A percentile compares a stretch with the other conserved stretches of the same genome.
Conservation (phyloP, 2,113 vertebrate genomes). For the Ranitomeya variabilis region DNA sequence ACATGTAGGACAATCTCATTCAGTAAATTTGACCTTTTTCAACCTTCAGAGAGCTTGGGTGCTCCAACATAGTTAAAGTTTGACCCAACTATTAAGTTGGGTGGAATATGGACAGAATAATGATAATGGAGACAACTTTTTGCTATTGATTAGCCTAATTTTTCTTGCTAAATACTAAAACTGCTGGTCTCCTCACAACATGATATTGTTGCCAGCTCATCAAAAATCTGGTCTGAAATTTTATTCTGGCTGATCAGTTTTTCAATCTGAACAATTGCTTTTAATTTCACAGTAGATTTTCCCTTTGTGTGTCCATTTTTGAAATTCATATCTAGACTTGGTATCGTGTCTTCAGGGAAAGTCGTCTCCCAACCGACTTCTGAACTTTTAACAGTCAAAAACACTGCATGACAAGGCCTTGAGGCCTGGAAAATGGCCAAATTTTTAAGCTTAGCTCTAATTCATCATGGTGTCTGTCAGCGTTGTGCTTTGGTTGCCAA, state of each 20-base stretch:
- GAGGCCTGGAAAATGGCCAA: background rate
- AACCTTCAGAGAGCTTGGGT: background rate
- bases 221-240: background rate
- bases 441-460: background rate
- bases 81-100: background rate
- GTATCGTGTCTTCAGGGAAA: background rate
- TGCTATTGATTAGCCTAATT: background rate
- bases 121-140: background rate
- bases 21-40: background rate
- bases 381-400: constrained; percentile 10
- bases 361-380: background rate
- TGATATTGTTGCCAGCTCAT: background rate
- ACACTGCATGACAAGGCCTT: background rate
- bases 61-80: background rate
- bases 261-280: too few relatives aligned
- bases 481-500: background rate
- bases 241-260: background rate
- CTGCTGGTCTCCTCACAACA: background rate
- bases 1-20: background rate
- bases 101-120: background rate
- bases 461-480: constrained; percentile 6
- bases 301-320: background rate
- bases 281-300: background rate
- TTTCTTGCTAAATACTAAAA: background rate
- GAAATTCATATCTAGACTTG: background rate